These are phyloP conservation scores for Siphlonurus alternatus DNA, from an alignment of 2,888 invertebrate genomes.

Conservation along the genomic window DNA sequence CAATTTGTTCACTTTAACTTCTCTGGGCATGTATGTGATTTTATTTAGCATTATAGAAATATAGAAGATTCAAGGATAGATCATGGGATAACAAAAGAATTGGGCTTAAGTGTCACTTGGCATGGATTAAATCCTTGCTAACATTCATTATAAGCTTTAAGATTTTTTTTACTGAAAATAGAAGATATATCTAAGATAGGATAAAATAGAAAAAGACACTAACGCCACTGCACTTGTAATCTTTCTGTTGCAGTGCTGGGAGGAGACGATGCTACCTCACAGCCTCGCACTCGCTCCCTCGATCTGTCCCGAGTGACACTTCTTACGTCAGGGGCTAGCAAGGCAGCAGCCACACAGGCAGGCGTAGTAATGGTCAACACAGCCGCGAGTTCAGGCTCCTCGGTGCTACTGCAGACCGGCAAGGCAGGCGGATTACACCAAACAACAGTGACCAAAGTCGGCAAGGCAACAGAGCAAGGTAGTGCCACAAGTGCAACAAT, in stretches of 20 bases:
- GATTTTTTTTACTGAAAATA: too few species aligned
- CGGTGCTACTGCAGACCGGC: neutral
- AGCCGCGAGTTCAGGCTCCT: neutral
- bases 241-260: neutral
- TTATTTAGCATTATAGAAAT: too few species aligned
- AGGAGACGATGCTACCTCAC: neutral
- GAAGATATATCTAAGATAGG: too few species aligned
- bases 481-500: slow-evolving; percentile 21
- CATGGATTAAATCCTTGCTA: too few species aligned
- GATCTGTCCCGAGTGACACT: neutral
- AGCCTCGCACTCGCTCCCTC: neutral
- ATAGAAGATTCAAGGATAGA: too few species aligned
- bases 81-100: too few species aligned
- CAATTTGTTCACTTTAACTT: too few species aligned
- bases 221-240: too few species aligned
- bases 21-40: too few species aligned
- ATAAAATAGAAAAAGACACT: too few species aligned
- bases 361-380: neutral
- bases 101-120: too few species aligned
- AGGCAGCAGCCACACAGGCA: neutral
- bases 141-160: too few species aligned
- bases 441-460: neutral
- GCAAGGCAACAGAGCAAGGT: slow-evolving; percentile 4
- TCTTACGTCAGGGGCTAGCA: neutral
- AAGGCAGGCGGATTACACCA: neutral